Percentiles rank a stretch among this genome's conserved stretches.
phyloP scores from a whole-genome alignment of 37 sponge, comb jelly and placozoan genomes.

The Aphrocallistes beatrix region DNA sequence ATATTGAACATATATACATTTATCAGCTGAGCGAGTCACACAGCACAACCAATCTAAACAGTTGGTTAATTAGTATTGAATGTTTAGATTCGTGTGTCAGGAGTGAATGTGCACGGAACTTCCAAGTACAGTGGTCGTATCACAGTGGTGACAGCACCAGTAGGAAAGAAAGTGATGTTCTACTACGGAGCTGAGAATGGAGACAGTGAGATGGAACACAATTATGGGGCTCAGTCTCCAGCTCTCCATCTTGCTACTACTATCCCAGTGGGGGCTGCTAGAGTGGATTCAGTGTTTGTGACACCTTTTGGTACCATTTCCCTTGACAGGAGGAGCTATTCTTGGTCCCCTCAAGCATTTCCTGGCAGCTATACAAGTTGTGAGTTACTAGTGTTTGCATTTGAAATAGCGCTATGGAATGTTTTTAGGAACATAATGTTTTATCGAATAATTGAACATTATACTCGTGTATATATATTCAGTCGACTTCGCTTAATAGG shows the following conservation, averaged over 20 bases:
- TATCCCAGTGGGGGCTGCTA: background rate
- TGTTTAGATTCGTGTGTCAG: background rate
- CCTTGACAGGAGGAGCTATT: conserved; percentile 4
- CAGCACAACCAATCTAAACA: no score
- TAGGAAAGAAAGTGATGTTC: background rate
- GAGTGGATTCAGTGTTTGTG: background rate
- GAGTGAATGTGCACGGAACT: background rate
- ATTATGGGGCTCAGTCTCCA: background rate
- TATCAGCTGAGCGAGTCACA: no score
- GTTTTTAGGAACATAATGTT: no score
- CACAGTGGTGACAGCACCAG: conserved; percentile 1
- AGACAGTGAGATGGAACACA: conserved; percentile 14
- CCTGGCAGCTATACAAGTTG: background rate
- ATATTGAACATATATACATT: no score
- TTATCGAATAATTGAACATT: no score
- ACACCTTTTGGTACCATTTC: background rate
- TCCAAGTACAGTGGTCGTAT: background rate
- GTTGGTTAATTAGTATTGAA: no score
- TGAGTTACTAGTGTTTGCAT: no score
- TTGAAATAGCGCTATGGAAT: no score
- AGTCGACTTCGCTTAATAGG: no score
- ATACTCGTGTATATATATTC: no score
- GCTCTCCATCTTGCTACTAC: background rate
- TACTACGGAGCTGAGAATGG: background rate
- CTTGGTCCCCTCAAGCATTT: background rate